Evolutionary conservation across 2,113 vertebrate species (phyloP).

Genomic region (Chitala chitala): DNA sequence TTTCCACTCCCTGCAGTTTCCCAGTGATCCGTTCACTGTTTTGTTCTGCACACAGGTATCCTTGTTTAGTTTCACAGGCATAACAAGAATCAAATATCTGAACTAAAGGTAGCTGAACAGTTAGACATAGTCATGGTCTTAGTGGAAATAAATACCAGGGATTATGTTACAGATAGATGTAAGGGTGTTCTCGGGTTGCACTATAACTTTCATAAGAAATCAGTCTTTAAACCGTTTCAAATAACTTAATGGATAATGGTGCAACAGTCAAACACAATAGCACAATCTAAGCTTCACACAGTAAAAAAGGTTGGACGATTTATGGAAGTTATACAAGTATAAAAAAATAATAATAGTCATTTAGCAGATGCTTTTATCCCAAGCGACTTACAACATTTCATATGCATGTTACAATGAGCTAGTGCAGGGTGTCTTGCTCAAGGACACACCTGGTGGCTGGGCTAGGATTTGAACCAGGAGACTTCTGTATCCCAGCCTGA

Average conservation of each 20-base stretch:
- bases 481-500: too few species aligned
- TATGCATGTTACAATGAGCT: too few species aligned
- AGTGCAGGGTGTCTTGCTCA: too few species aligned
- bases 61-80: background rate
- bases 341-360: too few species aligned
- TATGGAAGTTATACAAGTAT: too few species aligned
- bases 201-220: background rate
- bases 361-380: too few species aligned
- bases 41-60: background rate
- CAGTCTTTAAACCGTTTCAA: background rate
- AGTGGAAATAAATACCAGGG: background rate
- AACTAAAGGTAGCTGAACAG: background rate
- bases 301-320: too few species aligned
- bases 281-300: background rate
- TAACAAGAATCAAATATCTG: constrained; percentile 2
- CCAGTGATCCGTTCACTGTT: background rate
- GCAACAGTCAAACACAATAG: background rate
- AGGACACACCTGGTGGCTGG: too few species aligned
- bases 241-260: background rate
- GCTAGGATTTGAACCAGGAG: too few species aligned
- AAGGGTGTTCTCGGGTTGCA: background rate
- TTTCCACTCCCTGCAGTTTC: background rate
- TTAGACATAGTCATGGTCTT: background rate
- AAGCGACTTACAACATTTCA: too few species aligned
- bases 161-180: background rate